phyloP scores from a whole-genome alignment of 2,888 invertebrate species.

The Macrosoma leucophasiata region DNA sequence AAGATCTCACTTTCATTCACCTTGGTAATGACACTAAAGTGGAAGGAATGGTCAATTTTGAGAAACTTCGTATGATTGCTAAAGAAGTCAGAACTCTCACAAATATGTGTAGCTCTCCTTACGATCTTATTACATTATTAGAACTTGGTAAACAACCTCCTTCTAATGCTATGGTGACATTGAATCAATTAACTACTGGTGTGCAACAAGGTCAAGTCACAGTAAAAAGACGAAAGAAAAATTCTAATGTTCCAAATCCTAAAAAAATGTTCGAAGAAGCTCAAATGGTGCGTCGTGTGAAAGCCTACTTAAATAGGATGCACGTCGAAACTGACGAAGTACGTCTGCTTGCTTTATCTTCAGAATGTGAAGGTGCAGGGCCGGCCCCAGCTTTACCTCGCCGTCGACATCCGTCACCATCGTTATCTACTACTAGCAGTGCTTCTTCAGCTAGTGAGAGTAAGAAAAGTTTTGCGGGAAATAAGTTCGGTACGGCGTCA shows the following conservation, averaged over 20 bases:
- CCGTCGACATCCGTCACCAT: constrained; percentile 93
- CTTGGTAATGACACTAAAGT: constrained; percentile 95
- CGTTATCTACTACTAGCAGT: constrained; percentile 93
- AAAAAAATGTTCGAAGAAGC: constrained; percentile 99
- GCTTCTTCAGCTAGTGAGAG: constrained; percentile 91
- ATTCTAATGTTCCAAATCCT: constrained; percentile 92
- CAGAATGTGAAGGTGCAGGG: constrained; percentile 89
- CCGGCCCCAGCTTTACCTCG: constrained; percentile 79
- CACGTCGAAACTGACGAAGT: constrained; percentile 95
- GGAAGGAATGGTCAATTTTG: constrained; percentile 95
- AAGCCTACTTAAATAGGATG: constrained; percentile 95
- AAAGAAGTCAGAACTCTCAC: constrained; percentile 94
- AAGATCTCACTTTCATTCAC: constrained; percentile 98
- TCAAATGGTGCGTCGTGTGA: constrained; percentile 97
- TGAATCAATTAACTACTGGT: constrained; percentile 89
- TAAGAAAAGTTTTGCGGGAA: constrained; percentile 75
- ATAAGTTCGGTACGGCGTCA: constrained; percentile 91
- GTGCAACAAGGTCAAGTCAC: constrained; percentile 85
- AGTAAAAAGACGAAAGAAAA: constrained; percentile 92
- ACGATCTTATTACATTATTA: constrained; percentile 89
- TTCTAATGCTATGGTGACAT: constrained; percentile 90
- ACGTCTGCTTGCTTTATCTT: constrained; percentile 89
- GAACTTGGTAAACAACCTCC: constrained; percentile 91
- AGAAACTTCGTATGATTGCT: constrained; percentile 98
- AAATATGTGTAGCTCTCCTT: constrained; percentile 97